These are phyloP conservation scores for Hartigia nigra DNA, from an alignment of 2,888 invertebrate species.

Conservation along the genomic window DNA sequence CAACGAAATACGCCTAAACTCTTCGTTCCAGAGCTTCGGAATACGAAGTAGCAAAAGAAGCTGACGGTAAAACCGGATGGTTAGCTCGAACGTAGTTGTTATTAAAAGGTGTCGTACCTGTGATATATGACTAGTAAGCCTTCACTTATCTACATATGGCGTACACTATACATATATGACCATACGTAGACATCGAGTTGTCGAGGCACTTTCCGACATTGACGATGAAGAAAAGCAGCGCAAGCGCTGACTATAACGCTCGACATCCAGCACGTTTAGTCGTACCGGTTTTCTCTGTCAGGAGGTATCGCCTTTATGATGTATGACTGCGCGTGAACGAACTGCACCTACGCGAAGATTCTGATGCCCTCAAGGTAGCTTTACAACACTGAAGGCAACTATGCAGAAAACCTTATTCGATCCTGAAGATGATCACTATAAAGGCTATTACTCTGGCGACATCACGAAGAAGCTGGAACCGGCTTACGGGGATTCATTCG, in stretches of 20 bases:
- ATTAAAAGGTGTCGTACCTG: not conserved
- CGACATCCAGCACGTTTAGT: not conserved
- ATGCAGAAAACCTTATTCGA: not conserved
- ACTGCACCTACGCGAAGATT: not conserved
- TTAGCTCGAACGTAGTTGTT: slow-evolving; percentile 2
- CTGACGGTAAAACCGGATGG: slow-evolving; percentile 4
- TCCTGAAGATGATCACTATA: not conserved
- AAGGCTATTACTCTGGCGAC: not conserved
- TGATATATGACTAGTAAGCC: not conserved
- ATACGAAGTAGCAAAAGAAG: not conserved
- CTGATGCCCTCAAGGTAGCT: not conserved
- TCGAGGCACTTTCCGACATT: not conserved
- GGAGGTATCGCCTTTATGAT: not conserved
- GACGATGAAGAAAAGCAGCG: not conserved
- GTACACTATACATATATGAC: not conserved
- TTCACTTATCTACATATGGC: not conserved
- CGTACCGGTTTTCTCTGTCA: not conserved
- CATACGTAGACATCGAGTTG: not conserved
- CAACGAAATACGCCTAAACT: not conserved
- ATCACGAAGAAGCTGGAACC: too few relatives aligned
- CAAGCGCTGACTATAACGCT: not conserved
- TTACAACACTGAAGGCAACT: not conserved
- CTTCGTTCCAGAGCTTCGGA: not conserved
- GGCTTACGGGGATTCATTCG: not conserved
- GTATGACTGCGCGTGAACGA: not conserved